Conservation (phyloP, 2,888 invertebrate species). For the Dasypogon diadema region DNA sequence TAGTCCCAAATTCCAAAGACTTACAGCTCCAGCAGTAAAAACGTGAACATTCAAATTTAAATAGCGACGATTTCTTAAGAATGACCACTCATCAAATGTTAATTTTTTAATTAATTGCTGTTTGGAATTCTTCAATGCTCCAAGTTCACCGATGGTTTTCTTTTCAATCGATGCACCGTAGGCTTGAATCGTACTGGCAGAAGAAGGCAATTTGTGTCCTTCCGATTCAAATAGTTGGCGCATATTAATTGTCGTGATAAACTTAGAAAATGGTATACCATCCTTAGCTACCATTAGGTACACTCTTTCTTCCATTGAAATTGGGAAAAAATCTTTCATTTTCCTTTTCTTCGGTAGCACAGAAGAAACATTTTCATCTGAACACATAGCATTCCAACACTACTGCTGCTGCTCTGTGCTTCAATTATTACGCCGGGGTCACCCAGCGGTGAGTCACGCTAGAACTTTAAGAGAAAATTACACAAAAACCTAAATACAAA, state of each 20-base stretch:
- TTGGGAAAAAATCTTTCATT: neutral
- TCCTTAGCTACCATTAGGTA: neutral
- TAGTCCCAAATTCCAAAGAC: too few relatives aligned
- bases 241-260: neutral
- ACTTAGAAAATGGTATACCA: neutral
- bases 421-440: too few relatives aligned
- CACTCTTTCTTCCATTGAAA: neutral
- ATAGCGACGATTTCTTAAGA: too few relatives aligned
- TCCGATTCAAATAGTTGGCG: neutral
- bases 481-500: too few relatives aligned
- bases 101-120: too few relatives aligned
- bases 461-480: too few relatives aligned
- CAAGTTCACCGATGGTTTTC: too few relatives aligned
- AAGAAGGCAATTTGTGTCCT: slow-evolving; percentile 1
- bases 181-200: neutral
- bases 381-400: neutral
- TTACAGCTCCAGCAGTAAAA: too few relatives aligned
- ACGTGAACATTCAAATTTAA: too few relatives aligned
- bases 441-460: too few relatives aligned
- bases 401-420: neutral
- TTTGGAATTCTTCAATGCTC: too few relatives aligned
- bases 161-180: neutral
- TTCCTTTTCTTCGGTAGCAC: neutral
- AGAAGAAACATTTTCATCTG: neutral
- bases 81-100: too few relatives aligned